These are phyloP conservation scores for Drosophila arizonae DNA, from an alignment of 1,140 invertebrate genomes.

Conservation along the genomic window DNA sequence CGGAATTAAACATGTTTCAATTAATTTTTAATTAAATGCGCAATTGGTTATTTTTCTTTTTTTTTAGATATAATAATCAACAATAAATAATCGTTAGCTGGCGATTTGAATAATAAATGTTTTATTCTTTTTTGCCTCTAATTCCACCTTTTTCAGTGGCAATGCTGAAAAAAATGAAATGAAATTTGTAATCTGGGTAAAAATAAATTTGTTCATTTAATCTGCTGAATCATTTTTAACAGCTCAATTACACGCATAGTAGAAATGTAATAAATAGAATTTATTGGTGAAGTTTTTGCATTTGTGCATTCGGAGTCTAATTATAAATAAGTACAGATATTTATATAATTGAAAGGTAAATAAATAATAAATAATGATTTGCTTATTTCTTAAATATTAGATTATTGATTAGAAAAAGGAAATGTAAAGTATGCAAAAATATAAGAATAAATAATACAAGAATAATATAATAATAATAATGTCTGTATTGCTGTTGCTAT, in stretches of 20 bases:
- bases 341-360: too few relatives aligned
- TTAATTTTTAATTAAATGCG: conserved; percentile 64
- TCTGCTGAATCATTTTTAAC: background rate
- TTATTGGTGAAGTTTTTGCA: too few relatives aligned
- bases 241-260: background rate
- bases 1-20: conserved; percentile 52
- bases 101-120: conserved; percentile 1
- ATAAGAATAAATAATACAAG: too few relatives aligned
- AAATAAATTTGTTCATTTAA: conserved; percentile 16
- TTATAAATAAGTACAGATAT: too few relatives aligned
- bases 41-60: background rate
- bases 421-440: too few relatives aligned
- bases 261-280: too few relatives aligned
- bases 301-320: too few relatives aligned
- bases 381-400: too few relatives aligned
- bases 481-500: too few relatives aligned
- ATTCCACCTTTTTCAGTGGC: background rate
- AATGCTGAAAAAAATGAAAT: background rate
- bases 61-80: background rate
- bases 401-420: too few relatives aligned
- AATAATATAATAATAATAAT: too few relatives aligned
- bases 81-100: conserved; percentile 5
- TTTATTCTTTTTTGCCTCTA: background rate
- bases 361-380: too few relatives aligned
- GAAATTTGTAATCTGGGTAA: background rate